These are phyloP conservation scores for Bubo blakistoni DNA, from an alignment of 2,113 vertebrate species.

Conservation along the genomic window DNA sequence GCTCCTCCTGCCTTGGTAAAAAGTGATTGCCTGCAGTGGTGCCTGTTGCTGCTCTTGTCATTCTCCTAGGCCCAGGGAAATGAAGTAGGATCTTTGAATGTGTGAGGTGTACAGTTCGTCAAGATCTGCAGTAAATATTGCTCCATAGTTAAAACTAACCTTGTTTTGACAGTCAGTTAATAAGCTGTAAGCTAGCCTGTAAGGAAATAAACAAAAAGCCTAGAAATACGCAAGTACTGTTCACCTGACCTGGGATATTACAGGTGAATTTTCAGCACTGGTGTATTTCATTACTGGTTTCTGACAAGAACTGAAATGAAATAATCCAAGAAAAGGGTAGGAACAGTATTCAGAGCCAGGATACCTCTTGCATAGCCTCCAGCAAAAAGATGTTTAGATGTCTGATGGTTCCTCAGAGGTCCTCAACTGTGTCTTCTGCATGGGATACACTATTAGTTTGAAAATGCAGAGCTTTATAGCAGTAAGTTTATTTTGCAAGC, in stretches of 20 bases:
- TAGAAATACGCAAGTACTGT: accelerated
- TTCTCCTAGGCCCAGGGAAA: background rate
- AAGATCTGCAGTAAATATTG: background rate
- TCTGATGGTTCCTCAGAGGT: background rate
- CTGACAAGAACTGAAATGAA: background rate
- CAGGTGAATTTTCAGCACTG: background rate
- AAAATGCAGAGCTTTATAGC: background rate
- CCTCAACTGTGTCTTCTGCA: background rate
- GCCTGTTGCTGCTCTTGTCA: background rate
- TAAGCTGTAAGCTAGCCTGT: background rate
- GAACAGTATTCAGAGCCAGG: background rate
- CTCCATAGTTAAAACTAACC: background rate
- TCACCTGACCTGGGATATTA: background rate
- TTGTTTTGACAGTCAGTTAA: background rate
- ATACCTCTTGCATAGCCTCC: background rate
- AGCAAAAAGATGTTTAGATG: background rate
- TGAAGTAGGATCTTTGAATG: background rate
- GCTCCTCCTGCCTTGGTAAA: background rate
- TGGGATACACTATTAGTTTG: background rate
- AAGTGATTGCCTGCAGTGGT: background rate
- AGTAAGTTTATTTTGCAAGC: background rate
- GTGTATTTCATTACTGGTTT: background rate
- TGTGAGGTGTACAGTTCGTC: background rate
- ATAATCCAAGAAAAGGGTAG: background rate
- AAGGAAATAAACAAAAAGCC: background rate